These are phyloP conservation scores for Villa cingulata DNA, from an alignment of 2,888 invertebrate genomes.

Conservation along the genomic window DNA sequence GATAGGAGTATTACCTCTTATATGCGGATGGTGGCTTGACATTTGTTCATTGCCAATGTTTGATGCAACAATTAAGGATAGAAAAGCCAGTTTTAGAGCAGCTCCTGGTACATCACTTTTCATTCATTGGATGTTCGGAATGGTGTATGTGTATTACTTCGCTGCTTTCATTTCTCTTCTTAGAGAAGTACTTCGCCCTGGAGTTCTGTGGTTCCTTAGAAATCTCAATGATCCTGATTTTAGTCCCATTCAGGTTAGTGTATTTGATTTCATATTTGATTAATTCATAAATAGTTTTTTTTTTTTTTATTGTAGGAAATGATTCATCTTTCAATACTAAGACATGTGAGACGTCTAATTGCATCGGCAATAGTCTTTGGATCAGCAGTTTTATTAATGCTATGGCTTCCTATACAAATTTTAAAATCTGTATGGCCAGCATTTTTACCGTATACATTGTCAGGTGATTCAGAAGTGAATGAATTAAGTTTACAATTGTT, in stretches of 20 bases:
- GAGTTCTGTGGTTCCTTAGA: slow-evolving; percentile 94
- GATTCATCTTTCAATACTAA: slow-evolving; percentile 90
- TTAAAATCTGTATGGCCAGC: slow-evolving; percentile 67
- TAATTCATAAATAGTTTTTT: no score
- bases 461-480: slow-evolving; percentile 76
- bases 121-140: slow-evolving; percentile 97
- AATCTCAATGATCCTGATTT: slow-evolving; percentile 99
- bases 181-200: slow-evolving; percentile 88
- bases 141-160: slow-evolving; percentile 98
- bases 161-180: slow-evolving; percentile 89
- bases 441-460: slow-evolving; percentile 91
- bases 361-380: slow-evolving; percentile 94
- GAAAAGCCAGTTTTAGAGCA: slow-evolving; percentile 73
- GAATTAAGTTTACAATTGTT: slow-evolving; percentile 88
- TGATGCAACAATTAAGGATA: slow-evolving; percentile 74
- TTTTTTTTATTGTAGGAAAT: slow-evolving; percentile 56
- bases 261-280: no score
- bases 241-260: slow-evolving; percentile 80
- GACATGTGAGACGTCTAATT: slow-evolving; percentile 78
- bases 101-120: slow-evolving; percentile 96
- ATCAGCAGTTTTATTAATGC: slow-evolving; percentile 85
- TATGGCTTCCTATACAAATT: slow-evolving; percentile 87
- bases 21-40: slow-evolving; percentile 99
- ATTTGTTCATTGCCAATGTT: slow-evolving; percentile 90
- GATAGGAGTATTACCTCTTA: slow-evolving; percentile 89